Conservation (phyloP, 2,797 vertebrate genomes). For the Phyllotis vaccarum region DNA sequence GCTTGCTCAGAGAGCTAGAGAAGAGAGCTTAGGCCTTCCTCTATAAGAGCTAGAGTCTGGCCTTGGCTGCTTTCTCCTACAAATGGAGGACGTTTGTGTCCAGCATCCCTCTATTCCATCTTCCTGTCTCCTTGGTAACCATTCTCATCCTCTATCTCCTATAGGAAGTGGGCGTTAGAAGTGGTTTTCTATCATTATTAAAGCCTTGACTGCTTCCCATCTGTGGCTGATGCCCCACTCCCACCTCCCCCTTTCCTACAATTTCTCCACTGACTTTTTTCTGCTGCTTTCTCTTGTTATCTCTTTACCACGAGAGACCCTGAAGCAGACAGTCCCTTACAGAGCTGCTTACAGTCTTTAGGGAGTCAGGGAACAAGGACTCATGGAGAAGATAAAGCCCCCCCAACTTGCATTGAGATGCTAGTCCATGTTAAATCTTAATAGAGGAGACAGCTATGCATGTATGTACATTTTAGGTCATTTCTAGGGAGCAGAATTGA, state of each 20-base stretch:
- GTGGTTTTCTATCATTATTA: not conserved
- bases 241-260: not conserved
- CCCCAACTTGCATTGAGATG: not conserved
- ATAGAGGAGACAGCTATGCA: not conserved
- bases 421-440: not conserved
- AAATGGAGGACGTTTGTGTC: not conserved
- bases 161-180: not conserved
- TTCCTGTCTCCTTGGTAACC: slow-evolving; percentile 13
- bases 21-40: not conserved
- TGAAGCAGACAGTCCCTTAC: not conserved
- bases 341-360: not conserved
- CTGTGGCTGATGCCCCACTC: not conserved
- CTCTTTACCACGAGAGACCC: not conserved
- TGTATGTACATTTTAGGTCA: not conserved
- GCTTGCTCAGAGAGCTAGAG: not conserved
- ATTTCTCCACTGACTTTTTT: slow-evolving; percentile 26
- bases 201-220: not conserved
- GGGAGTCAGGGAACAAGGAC: not conserved
- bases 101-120: not conserved
- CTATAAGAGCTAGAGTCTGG: not conserved
- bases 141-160: not conserved
- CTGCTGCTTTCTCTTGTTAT: not conserved
- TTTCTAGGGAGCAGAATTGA: slow-evolving; percentile 10
- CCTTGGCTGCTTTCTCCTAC: not conserved
- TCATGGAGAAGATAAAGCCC: not conserved